These are phyloP conservation scores for Eilema sororculum DNA, from an alignment of 2,888 invertebrate genomes.

Conservation along the genomic window DNA sequence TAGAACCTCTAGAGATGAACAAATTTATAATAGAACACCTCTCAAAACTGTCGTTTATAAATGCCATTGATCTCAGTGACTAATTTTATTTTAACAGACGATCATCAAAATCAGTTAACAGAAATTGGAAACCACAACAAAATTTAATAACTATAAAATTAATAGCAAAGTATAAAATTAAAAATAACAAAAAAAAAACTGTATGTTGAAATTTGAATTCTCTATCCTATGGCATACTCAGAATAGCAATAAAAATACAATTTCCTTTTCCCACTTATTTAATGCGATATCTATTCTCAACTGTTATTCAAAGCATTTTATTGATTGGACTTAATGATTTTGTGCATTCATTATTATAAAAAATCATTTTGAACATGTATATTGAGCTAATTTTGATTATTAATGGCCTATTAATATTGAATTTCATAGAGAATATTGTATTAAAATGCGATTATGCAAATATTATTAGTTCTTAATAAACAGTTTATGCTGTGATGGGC, in stretches of 20 bases:
- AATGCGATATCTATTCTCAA: constrained; percentile 63
- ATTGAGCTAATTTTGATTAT: constrained; percentile 79
- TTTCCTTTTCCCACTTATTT: constrained; percentile 65
- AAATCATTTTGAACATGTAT: constrained; percentile 69
- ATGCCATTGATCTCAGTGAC: constrained; percentile 25
- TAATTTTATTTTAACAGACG: constrained; percentile 23
- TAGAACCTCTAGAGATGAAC: neutral
- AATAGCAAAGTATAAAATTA: constrained; percentile 43
- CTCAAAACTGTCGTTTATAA: constrained; percentile 6
- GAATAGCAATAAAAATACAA: constrained; percentile 62
- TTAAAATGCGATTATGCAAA: constrained; percentile 84
- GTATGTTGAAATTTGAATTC: constrained; percentile 53
- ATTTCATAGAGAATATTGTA: constrained; percentile 79
- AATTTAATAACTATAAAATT: constrained; percentile 48
- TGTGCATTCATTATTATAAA: constrained; percentile 71
- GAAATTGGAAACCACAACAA: constrained; percentile 46
- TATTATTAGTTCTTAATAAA: constrained; percentile 85
- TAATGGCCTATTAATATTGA: constrained; percentile 82
- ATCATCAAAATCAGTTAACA: constrained; percentile 40
- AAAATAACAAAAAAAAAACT: constrained; percentile 38
- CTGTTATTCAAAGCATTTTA: constrained; percentile 68
- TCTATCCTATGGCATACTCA: constrained; percentile 52
- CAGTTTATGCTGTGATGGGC: constrained; percentile 79
- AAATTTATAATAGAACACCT: neutral
- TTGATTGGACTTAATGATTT: constrained; percentile 73